Evolutionary conservation across 2,797 vertebrate genomes (phyloP).

Genomic region (Chiroxiphia lanceolata): DNA sequence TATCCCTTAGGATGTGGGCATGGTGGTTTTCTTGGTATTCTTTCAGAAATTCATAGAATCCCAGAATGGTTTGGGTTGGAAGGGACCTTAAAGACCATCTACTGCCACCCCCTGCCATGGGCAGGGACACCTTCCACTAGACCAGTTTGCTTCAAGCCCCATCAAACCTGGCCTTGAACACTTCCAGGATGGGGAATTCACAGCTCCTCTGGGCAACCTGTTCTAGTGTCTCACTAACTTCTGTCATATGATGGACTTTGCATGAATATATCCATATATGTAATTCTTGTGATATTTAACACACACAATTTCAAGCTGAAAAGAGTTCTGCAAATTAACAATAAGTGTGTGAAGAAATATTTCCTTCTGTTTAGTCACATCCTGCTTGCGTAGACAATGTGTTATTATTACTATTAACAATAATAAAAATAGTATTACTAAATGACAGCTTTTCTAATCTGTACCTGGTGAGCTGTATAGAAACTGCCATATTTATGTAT

Average conservation of each 20-base stretch:
- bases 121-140: rapidly evolving
- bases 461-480: background rate
- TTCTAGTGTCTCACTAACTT: background rate
- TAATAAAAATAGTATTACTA: background rate
- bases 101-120: rapidly evolving
- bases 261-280: background rate
- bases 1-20: rapidly evolving
- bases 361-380: background rate
- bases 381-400: background rate
- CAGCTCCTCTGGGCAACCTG: background rate
- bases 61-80: background rate
- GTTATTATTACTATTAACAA: no score
- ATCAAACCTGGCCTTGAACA: rapidly evolving
- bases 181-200: background rate
- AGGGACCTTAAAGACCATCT: background rate
- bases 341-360: background rate
- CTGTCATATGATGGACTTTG: background rate
- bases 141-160: rapidly evolving
- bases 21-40: background rate
- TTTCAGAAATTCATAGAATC: background rate
- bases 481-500: rapidly evolving
- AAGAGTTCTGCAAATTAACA: background rate
- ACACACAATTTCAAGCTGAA: background rate
- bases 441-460: background rate
- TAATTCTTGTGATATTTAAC: background rate